Base-by-base conservation (phyloP, 2,888 invertebrate species). In the Chloroclystis v-ata region DNA sequence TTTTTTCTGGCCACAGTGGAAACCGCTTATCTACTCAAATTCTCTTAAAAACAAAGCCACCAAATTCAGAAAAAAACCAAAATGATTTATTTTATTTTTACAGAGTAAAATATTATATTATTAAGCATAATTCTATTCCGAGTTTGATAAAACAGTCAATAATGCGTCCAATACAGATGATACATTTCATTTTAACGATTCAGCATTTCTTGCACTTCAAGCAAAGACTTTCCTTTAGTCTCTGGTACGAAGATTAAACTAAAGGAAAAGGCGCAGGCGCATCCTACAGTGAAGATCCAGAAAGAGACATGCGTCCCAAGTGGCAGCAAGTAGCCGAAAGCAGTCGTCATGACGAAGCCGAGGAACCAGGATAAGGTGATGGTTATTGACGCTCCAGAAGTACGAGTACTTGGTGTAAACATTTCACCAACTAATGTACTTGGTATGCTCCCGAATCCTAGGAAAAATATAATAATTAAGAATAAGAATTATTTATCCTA, bases 191-290 rank as follows among this genome's bases (percentile, higher is more conserved):
- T n/a, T n/a, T n/a, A n/a, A n/a, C n/a, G n/a, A 30, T 9, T 30
- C 7, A 30, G 9, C 30, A 30, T 30, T 7, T 30, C 14, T 14
- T 30, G 40, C 1, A 40, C 29, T n/a, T 40, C 40, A 11, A 28
- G 11, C 11, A 40, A 13, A 42, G 91, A 91, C 69, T 93, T 91
- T 1, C 95, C 95, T 71, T 93, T 94, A 0, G 95, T 95, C 78
- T 95, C 95, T 43, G 54, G 45, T 7, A 54, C 43, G 6, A 49
- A 29, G 4, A 43, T 12, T 8, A 38, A 16, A 1, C 39, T 29
- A 8, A 57, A 52, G 2, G 47, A 4, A 35, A 50, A 57, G 1
- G 47, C 40, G 7, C 43, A 25, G 2, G 47, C 49, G 16, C 50
- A 45, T 7, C 29, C 43, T 0, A 25, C 40, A 1, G 50, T 37